These are phyloP conservation scores for Tetramorium parvispinum DNA, from an alignment of 1,140 invertebrate species.

Conservation along the genomic window DNA sequence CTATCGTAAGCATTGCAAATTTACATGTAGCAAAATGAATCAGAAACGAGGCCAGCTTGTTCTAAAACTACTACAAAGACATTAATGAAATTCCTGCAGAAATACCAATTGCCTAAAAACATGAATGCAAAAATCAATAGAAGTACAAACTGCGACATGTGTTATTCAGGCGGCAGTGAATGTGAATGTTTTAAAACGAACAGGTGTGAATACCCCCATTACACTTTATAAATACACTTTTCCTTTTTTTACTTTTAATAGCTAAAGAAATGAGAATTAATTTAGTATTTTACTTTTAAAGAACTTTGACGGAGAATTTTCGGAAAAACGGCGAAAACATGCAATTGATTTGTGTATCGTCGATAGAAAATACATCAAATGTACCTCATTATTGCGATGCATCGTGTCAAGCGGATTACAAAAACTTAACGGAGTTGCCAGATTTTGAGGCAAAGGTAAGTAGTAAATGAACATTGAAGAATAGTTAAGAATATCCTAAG, in stretches of 20 bases:
- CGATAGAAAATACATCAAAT: conserved; percentile 65
- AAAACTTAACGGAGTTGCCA: conserved; percentile 43
- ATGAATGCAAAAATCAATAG: conserved; percentile 47
- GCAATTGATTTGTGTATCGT: conserved; percentile 73
- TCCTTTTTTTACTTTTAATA: background rate
- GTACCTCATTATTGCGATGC: conserved; percentile 67
- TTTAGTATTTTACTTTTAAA: conserved; percentile 47
- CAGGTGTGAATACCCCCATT: conserved; percentile 31
- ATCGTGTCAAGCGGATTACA: conserved; percentile 74
- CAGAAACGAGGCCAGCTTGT: background rate
- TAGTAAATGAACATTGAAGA: background rate
- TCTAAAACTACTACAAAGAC: conserved; percentile 60
- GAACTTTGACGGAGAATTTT: conserved; percentile 36
- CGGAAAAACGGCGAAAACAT: conserved; percentile 72
- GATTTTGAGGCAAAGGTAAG: conserved; percentile 46
- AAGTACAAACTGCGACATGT: background rate
- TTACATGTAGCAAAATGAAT: conserved; percentile 42
- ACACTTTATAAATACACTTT: conserved; percentile 21
- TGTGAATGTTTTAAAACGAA: conserved; percentile 35
- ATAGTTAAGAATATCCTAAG: background rate
- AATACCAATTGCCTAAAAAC: conserved; percentile 61
- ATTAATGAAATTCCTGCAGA: conserved; percentile 71
- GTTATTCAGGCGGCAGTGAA: conserved; percentile 27
- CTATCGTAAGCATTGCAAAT: background rate
- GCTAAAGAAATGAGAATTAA: conserved; percentile 30